These are phyloP conservation scores for Rhingia campestris DNA, from an alignment of 2,888 invertebrate species.

Conservation along the genomic window DNA sequence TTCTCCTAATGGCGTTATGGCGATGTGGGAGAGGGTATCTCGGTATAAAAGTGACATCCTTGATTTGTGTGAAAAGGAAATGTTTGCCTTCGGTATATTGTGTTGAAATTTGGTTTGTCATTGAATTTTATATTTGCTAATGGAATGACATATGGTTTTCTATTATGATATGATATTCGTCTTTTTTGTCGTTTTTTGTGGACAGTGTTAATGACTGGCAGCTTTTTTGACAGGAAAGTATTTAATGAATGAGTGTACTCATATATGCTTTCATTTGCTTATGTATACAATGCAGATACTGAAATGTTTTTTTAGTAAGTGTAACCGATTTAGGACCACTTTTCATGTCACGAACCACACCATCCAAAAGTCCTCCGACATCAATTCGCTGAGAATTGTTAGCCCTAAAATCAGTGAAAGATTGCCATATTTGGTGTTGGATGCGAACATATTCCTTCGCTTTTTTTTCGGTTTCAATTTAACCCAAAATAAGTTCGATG, in stretches of 20 bases:
- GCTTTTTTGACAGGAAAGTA: conserved; percentile 27
- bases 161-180: not conserved
- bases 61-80: conserved; percentile 34
- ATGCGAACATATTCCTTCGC: no score
- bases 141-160: conserved; percentile 61
- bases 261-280: no score
- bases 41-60: conserved; percentile 36
- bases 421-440: no score
- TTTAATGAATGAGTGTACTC: conserved; percentile 15
- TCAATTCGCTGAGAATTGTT: no score
- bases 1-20: conserved; percentile 66
- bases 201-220: conserved; percentile 10
- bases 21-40: conserved; percentile 17
- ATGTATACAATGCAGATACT: no score
- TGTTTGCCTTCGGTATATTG: conserved; percentile 14
- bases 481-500: no score
- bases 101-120: conserved; percentile 64
- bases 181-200: not conserved
- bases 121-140: conserved; percentile 64
- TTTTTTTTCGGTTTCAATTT: no score
- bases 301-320: no score
- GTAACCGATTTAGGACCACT: no score
- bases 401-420: no score
- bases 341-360: no score
- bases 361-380: no score